Evolutionary conservation across 1,140 invertebrate species (phyloP).

Genomic region (Saccostrea echinata): DNA sequence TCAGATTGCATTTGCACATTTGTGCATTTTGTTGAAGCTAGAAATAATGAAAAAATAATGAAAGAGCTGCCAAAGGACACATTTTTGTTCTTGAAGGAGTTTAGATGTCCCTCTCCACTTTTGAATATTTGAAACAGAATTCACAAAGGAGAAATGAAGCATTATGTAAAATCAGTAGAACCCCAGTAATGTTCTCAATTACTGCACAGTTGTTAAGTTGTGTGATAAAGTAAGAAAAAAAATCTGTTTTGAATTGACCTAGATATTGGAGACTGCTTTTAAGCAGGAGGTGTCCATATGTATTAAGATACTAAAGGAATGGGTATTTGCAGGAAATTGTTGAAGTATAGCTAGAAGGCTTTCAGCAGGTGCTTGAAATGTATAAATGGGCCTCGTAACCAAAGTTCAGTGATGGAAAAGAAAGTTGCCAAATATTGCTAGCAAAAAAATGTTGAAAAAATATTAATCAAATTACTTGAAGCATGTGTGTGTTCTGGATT

Average conservation of each 20-base stretch:
- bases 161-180: not conserved
- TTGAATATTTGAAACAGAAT: no score
- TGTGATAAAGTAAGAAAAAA: not conserved
- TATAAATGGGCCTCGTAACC: not conserved
- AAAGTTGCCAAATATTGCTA: not conserved
- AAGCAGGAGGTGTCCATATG: not conserved
- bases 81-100: no score
- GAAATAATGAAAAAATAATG: no score
- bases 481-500: conserved; percentile 11
- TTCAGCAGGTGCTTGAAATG: not conserved
- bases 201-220: not conserved
- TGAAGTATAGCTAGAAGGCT: not conserved
- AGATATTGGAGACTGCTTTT: not conserved
- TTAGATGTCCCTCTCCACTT: no score
- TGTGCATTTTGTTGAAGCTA: no score
- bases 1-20: no score
- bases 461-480: conserved; percentile 1
- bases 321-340: not conserved
- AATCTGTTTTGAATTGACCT: conserved; percentile 8
- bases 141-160: not conserved
- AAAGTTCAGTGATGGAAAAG: not conserved
- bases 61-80: no score
- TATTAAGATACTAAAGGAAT: no score
- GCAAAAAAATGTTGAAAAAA: not conserved
- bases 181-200: not conserved